Conservation (phyloP, 1,140 invertebrate genomes). For the Drosophila virilis region DNA sequence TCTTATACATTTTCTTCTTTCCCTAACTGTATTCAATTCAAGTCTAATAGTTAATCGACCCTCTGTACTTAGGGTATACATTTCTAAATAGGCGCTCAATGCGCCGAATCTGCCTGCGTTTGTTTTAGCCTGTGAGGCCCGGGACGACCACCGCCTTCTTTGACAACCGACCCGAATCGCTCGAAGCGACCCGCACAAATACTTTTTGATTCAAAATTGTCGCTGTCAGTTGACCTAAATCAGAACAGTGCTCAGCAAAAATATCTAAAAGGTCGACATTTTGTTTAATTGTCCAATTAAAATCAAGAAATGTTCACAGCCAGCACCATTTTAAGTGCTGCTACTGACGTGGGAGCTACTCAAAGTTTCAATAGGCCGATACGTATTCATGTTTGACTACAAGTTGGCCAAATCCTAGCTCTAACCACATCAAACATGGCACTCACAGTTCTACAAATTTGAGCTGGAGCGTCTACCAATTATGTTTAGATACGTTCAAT, state of each 20-base stretch:
- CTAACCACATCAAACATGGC: not conserved
- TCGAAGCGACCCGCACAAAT: not conserved
- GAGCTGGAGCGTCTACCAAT: no score
- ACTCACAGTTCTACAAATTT: not conserved
- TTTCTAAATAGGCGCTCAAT: not conserved
- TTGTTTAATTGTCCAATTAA: constrained; percentile 47
- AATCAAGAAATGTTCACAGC: constrained; percentile 21
- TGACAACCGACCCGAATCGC: not conserved
- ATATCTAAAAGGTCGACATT: constrained; percentile 30
- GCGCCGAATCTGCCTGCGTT: constrained; percentile 57
- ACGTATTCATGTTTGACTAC: no score
- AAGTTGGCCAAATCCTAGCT: not conserved
- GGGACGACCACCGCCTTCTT: not conserved
- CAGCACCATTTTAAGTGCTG: constrained; percentile 8
- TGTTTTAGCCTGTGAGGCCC: constrained; percentile 15
- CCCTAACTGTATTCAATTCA: not conserved
- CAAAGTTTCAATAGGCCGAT: not conserved
- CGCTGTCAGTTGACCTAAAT: constrained; percentile 65
- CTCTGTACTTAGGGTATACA: not conserved
- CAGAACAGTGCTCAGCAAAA: constrained; percentile 18
- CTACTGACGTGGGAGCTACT: constrained; percentile 20
- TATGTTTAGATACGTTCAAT: no score
- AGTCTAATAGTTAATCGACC: not conserved
- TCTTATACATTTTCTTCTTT: no score
- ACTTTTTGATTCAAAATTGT: constrained; percentile 16